These are phyloP conservation scores for Ephialtes manifestator DNA, from an alignment of 2,888 invertebrate genomes.

Conservation along the genomic window DNA sequence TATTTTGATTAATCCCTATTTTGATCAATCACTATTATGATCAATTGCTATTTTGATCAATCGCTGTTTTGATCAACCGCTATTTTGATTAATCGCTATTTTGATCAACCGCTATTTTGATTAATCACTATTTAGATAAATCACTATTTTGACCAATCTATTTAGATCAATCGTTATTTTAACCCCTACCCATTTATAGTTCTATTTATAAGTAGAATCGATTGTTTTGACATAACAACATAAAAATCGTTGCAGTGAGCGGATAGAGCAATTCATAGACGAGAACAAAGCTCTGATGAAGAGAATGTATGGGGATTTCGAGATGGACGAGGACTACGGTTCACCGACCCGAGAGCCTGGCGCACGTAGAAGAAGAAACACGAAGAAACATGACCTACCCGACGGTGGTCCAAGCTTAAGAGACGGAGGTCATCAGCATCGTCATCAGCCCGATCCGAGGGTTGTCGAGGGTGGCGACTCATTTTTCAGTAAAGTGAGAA, in stretches of 20 bases:
- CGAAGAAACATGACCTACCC: conserved; percentile 77
- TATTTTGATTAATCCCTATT: too few relatives aligned
- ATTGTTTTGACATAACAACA: not conserved
- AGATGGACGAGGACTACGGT: conserved; percentile 88
- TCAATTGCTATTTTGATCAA: too few relatives aligned
- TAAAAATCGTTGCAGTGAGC: conserved; percentile 88
- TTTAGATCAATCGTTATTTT: too few relatives aligned
- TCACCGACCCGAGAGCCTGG: conserved; percentile 86
- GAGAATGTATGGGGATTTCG: conserved; percentile 97
- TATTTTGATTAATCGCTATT: too few relatives aligned
- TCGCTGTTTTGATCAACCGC: too few relatives aligned
- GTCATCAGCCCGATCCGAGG: conserved; percentile 82
- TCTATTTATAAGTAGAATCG: not conserved
- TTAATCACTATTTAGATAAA: too few relatives aligned
- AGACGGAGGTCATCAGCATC: conserved; percentile 54
- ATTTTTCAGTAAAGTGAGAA: conserved; percentile 87
- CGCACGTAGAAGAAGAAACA: conserved; percentile 76
- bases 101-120: too few relatives aligned
- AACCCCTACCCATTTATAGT: too few relatives aligned
- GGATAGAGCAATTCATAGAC: conserved; percentile 96
- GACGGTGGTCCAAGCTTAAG: conserved; percentile 80
- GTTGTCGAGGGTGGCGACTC: conserved; percentile 86
- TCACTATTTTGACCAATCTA: too few relatives aligned
- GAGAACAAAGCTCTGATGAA: conserved; percentile 97
- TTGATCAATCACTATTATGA: too few relatives aligned